Base-by-base conservation (phyloP, 2,113 vertebrate genomes). In the Ginglymostoma cirratum region DNA sequence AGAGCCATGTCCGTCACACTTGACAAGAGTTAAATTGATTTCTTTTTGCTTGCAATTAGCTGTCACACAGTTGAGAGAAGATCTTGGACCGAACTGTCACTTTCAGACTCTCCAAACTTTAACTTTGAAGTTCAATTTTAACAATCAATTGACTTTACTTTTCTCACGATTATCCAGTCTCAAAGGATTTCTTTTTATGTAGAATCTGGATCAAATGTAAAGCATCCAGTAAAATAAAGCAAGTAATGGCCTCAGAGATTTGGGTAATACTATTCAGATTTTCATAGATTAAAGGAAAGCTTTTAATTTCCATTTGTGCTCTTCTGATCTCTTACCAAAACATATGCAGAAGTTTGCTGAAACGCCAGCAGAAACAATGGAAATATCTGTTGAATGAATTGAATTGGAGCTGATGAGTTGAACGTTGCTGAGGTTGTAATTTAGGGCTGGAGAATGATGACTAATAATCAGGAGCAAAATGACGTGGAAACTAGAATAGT, bases 21-120 rank as follows among this genome's bases (percentile, higher is more conserved):
- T 92, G 52, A 61, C 52, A 92, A 65, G 55, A 92, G 30, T 19
- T 83, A 15, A 92, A 92, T 92, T 92, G 87, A 92, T 92, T 65
- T 34, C 14, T 65, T 61, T 19, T n/a, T 92, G 87, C 52, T 65
- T 92, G 55, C 87, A 92, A 92, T 65, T 34, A 65, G 27, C 52
- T 65, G 52, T 65, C 52, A 92, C 55, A 65, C 55, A 92, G 87
- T 92, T 92, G 87, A 92, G 27, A 92, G 87, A 55, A 34, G 45
- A 92, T 92, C 55, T 65, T n/a, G 30, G 87, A n/a, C 30, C n/a
- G 27, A 65, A 6, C 52, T 65, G 52, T 83, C 52, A 92, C 55
- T 61, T 92, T 65, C 87, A 92, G 52, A 92, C 65, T 30, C 55
- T 65, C 55, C 61, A 92, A n/a, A 92, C 55, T 65, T 92, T n/a